phyloP scores from a whole-genome alignment of 1,140 invertebrate genomes.

The Drosophila varians region DNA sequence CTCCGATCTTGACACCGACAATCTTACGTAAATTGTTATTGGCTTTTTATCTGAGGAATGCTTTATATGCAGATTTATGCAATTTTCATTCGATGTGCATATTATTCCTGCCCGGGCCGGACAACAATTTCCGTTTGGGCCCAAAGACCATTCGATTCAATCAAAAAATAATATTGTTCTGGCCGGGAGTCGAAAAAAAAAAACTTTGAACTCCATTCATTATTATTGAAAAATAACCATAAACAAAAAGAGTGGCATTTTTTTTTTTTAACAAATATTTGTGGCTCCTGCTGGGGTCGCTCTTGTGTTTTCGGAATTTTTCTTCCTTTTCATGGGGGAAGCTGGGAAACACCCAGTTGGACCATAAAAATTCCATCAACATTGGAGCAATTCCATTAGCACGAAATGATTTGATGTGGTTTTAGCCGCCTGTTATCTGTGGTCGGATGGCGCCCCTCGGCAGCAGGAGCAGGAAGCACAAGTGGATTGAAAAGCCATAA shows the following conservation, averaged over 20 bases:
- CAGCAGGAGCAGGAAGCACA: conserved; percentile 26
- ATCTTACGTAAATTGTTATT: conserved; percentile 34
- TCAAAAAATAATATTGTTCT: conserved; percentile 37
- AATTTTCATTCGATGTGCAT: conserved; percentile 47
- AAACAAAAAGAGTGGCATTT: conserved; percentile 23
- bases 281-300: neutral
- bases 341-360: conserved; percentile 24
- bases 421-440: conserved; percentile 59
- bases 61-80: conserved; percentile 69
- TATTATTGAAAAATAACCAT: conserved; percentile 56
- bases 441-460: conserved; percentile 7
- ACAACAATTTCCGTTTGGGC: conserved; percentile 48
- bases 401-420: conserved; percentile 76
- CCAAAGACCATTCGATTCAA: conserved; percentile 57
- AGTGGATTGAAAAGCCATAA: conserved; percentile 75
- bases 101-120: conserved; percentile 30
- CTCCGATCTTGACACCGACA: conserved; percentile 17
- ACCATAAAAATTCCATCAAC: conserved; percentile 72
- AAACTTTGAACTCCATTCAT: conserved; percentile 16
- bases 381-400: conserved; percentile 77
- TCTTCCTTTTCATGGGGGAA: too few relatives aligned
- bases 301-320: conserved; percentile 3
- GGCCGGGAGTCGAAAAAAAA: neutral
- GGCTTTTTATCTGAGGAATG: conserved; percentile 27
- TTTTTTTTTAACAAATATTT: conserved; percentile 19